Percentiles rank a stretch among this genome's conserved stretches.
These are phyloP conservation scores for Manis crassicaudata DNA, from an alignment of 2,797 vertebrate genomes.

Conservation along the genomic window DNA sequence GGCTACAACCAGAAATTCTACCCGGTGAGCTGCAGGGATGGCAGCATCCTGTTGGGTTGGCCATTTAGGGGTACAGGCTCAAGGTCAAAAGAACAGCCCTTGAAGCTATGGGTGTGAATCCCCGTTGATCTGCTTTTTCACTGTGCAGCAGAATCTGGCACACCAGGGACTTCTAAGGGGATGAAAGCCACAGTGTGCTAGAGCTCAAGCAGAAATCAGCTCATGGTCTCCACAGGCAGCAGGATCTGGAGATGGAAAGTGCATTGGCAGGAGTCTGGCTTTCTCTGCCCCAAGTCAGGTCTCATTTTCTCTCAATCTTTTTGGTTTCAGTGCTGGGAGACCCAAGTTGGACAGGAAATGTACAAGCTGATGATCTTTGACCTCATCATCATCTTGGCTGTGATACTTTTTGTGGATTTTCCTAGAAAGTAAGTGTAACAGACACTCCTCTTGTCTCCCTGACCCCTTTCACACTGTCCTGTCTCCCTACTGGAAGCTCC, in stretches of 20 bases:
- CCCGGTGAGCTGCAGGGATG: constrained; percentile 87
- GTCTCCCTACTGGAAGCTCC: background rate
- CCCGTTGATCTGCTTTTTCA: background rate
- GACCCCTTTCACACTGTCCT: fast-evolving
- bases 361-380: constrained; percentile 98
- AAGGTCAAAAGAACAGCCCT: background rate
- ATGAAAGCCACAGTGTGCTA: background rate
- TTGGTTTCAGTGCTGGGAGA: constrained; percentile 95
- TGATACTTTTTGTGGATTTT: constrained; percentile 93
- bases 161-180: background rate
- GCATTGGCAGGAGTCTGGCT: background rate
- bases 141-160: background rate
- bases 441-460: background rate
- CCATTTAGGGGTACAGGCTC: background rate
- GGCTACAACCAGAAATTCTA: constrained; percentile 94
- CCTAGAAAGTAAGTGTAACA: constrained; percentile 92
- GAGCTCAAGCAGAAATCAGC: background rate
- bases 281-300: background rate
- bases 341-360: constrained; percentile 97
- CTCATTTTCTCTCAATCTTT: constrained; percentile 32
- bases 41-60: fast-evolving
- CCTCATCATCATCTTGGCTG: constrained; percentile 92
- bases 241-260: background rate
- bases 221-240: background rate
- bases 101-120: background rate